Percentiles rank a stretch among this genome's conserved stretches.
These are phyloP conservation scores for Heliconius hewitsoni DNA, from an alignment of 1,140 invertebrate species.

Conservation along the genomic window DNA sequence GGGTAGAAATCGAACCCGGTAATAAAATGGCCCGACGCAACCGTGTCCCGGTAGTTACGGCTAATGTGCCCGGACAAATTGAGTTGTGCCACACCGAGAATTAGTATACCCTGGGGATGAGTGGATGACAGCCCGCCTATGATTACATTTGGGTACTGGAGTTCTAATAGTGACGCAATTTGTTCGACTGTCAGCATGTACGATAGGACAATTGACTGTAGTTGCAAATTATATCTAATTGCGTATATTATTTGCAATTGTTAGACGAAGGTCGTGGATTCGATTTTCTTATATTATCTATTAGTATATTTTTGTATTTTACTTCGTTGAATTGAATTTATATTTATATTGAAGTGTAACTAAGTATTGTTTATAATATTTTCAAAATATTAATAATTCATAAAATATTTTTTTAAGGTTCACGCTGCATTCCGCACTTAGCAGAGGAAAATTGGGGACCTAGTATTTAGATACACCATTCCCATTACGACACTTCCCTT, in stretches of 20 bases:
- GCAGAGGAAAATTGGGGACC: too few relatives aligned
- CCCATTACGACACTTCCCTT: too few relatives aligned
- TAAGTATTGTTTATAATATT: too few relatives aligned
- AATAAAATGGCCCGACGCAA: constrained; percentile 69
- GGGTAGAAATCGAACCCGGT: constrained; percentile 63
- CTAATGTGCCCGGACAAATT: constrained; percentile 77
- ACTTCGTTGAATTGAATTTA: too few relatives aligned
- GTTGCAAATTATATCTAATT: not conserved
- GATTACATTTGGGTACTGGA: constrained; percentile 39
- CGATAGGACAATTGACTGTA: not conserved
- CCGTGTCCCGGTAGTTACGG: constrained; percentile 70
- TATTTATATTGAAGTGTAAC: too few relatives aligned
- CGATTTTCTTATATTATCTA: not conserved
- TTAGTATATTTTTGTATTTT: too few relatives aligned
- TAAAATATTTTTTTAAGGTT: too few relatives aligned
- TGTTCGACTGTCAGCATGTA: constrained; percentile 9
- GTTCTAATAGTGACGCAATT: constrained; percentile 10
- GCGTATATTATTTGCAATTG: not conserved
- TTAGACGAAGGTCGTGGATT: not conserved
- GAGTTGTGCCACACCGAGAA: constrained; percentile 69
- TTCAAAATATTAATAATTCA: too few relatives aligned
- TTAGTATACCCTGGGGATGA: constrained; percentile 67
- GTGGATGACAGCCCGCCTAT: constrained; percentile 42
- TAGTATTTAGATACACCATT: too few relatives aligned
- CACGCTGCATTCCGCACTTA: too few relatives aligned